Evolutionary conservation across 2,113 vertebrate genomes (phyloP).

Genomic region (Oncorhynchus clarkii): DNA sequence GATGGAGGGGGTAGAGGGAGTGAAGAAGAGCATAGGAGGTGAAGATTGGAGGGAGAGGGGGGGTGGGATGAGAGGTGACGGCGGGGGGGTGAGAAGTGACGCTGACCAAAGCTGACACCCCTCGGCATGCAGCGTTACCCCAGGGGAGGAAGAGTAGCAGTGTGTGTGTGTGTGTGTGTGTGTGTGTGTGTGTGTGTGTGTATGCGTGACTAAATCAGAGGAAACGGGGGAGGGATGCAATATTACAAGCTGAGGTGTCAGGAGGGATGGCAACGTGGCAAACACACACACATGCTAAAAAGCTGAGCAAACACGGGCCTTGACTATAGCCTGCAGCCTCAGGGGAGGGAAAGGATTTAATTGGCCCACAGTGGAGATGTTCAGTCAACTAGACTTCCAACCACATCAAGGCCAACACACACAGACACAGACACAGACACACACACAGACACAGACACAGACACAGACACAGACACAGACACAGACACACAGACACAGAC

Average conservation of each 20-base stretch:
- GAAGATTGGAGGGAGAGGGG: background rate
- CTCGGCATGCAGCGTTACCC: constrained; percentile 45
- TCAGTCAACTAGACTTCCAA: background rate
- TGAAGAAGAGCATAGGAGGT: background rate
- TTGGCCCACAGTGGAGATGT: background rate
- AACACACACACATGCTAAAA: constrained; percentile 33
- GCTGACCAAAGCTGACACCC: constrained; percentile 67
- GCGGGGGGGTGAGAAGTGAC: constrained; percentile 30
- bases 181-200: constrained; percentile 2
- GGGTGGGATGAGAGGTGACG: constrained; percentile 22
- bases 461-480: background rate
- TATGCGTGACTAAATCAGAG: constrained; percentile 41
- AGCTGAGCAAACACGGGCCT: constrained; percentile 45
- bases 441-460: background rate
- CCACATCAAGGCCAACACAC: background rate
- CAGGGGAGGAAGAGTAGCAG: background rate
- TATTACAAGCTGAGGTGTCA: constrained; percentile 64
- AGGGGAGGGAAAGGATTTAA: background rate
- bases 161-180: background rate
- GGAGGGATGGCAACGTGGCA: background rate
- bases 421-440: constrained; percentile 1
- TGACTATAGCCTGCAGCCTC: constrained; percentile 15
- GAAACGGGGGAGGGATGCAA: constrained; percentile 42
- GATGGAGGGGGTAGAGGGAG: background rate
- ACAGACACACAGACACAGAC: background rate